Percentiles rank a stretch among this genome's conserved stretches.
phyloP scores from a whole-genome alignment of 2,113 vertebrate genomes.

The Epinephelus fuscoguttatus region DNA sequence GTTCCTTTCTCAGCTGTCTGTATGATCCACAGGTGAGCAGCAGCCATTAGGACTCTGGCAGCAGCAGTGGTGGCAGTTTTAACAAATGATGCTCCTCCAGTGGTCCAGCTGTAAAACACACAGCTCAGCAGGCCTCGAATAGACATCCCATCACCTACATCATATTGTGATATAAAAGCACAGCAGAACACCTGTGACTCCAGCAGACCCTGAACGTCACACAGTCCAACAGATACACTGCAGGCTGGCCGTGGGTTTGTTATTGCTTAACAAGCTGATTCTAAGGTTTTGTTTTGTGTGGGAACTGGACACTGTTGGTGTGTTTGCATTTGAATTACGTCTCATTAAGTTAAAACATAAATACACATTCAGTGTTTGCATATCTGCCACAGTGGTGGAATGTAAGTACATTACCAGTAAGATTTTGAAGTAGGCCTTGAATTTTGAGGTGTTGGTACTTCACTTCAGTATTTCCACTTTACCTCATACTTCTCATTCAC shows the following conservation, averaged over 20 bases:
- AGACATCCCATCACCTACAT: conserved; percentile 31
- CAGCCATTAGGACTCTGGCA: conserved; percentile 56
- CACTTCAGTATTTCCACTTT: no score
- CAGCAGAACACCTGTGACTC: conserved; percentile 26
- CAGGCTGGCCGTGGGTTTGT: background rate
- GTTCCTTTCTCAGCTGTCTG: conserved; percentile 48
- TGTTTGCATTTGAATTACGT: background rate
- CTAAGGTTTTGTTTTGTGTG: background rate
- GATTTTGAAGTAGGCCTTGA: background rate
- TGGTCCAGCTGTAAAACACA: conserved; percentile 45
- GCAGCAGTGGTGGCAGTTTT: conserved; percentile 45
- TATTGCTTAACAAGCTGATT: background rate
- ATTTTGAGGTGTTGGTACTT: background rate
- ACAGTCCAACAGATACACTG: background rate
- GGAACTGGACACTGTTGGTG: background rate
- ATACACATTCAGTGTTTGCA: background rate
- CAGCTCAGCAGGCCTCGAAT: conserved; percentile 44
- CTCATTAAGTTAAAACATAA: background rate
- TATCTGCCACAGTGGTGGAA: background rate
- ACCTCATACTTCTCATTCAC: no score
- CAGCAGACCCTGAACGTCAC: background rate
- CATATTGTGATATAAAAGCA: conserved; percentile 25
- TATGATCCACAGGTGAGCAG: conserved; percentile 68
- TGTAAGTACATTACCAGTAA: background rate
- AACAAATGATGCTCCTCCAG: conserved; percentile 55